Evolutionary conservation across 2,888 invertebrate species (phyloP).

Genomic region (Lasioglossum malachurum): DNA sequence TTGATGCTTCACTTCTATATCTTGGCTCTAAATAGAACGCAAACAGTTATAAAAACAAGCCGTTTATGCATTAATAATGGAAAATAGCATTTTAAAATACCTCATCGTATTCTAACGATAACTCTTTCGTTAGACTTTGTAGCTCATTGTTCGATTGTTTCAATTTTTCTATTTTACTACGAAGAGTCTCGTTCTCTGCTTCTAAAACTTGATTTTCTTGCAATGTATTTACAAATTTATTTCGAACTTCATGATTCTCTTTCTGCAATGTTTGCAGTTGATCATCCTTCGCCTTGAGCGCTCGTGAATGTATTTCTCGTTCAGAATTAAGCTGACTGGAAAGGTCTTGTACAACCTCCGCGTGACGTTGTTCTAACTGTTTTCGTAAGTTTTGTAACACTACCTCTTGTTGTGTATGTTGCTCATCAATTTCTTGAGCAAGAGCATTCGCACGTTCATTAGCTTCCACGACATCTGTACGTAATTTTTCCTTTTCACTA

Average conservation of each 20-base stretch:
- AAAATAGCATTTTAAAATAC: slow-evolving; percentile 43
- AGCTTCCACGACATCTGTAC: slow-evolving; percentile 92
- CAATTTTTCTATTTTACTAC: slow-evolving; percentile 88
- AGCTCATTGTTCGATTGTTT: slow-evolving; percentile 86
- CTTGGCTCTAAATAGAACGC: slow-evolving; percentile 67
- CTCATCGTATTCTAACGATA: slow-evolving; percentile 79
- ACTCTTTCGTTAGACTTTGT: slow-evolving; percentile 85
- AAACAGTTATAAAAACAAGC: neutral
- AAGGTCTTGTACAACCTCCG: slow-evolving; percentile 90
- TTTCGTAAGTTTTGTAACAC: slow-evolving; percentile 88
- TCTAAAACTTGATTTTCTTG: slow-evolving; percentile 89
- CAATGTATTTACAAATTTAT: slow-evolving; percentile 87
- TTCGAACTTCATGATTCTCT: slow-evolving; percentile 89
- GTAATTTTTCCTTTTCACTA: slow-evolving; percentile 93
- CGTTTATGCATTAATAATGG: neutral
- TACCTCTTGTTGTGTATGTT: slow-evolving; percentile 93
- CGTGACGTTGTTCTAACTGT: slow-evolving; percentile 91
- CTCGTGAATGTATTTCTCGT: slow-evolving; percentile 89
- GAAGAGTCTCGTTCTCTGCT: slow-evolving; percentile 87
- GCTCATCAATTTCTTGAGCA: slow-evolving; percentile 96
- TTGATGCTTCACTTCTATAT: slow-evolving; percentile 82
- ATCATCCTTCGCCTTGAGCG: slow-evolving; percentile 88
- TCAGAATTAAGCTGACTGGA: slow-evolving; percentile 90
- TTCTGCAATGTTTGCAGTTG: slow-evolving; percentile 89
- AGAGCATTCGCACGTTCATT: slow-evolving; percentile 92